Evolutionary conservation across 2,113 vertebrate genomes (phyloP), one percentile per base, ranked within the genome.

Genomic region (Eublepharis macularius): DNA sequence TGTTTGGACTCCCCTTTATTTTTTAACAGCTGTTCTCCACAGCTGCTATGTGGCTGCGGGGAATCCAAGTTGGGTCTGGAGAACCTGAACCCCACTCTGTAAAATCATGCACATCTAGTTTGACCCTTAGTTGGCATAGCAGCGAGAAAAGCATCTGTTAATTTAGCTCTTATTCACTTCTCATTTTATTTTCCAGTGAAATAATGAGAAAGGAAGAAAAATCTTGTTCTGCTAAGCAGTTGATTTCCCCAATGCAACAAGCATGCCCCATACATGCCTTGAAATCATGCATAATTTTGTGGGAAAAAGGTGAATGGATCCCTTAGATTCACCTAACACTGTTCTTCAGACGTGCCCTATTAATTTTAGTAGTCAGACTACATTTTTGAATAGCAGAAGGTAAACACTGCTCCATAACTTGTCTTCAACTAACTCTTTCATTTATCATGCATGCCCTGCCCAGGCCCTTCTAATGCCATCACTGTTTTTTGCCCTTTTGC

Each of bases 281-380:
- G 72, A 76, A 80, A 84, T 76, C 84, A 16, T 70, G 57, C 26
- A 47, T 65, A 85, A 77, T 6, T 1, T 36, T n/a, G 39, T n/a
- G 13, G 39, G 80, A 82, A 92, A 82, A 78, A 82, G 78, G 87
- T 93, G 90, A 94, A 93, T 63, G 86, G 90, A 91, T 49, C 90
- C 88, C 90, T 89, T 88, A 87, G 74, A 90, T 36, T 83, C 91
- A 90, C 70, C 36, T 73, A 54, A 19, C 78, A n/a, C 89, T 90
- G 77, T 84, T 84, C 70, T 85, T 68, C 68, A 91, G 92, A 88
- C 89, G 47, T 63, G n/a, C 84, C 76, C 82, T 88, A 57, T 93
- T 92, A 73, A 89, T 94, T 94, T 86, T 87, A 79, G 83, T 86
- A 1, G 8, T 90, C 87, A 94, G 90, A 65, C 76, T 83, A 86